Evolutionary conservation across 2,888 invertebrate species (phyloP).

Genomic region (Itoplectis maculator): DNA sequence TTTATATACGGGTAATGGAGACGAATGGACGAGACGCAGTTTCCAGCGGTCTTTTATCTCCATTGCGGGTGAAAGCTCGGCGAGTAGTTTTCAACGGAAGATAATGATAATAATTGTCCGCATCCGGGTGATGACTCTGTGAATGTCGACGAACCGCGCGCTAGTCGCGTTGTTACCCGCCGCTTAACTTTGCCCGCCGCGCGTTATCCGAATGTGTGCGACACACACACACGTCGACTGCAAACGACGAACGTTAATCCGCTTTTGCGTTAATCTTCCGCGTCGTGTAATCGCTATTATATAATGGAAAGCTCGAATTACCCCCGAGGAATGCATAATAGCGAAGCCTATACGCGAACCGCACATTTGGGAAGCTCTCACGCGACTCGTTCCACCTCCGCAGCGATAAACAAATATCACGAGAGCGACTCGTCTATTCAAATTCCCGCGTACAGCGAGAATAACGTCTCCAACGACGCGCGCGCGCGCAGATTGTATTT

Average conservation of each 20-base stretch:
- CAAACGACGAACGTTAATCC: constrained; percentile 12
- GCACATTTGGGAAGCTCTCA: constrained; percentile 24
- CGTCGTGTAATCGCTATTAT: constrained; percentile 44
- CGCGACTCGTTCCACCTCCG: not conserved
- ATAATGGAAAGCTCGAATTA: constrained; percentile 43
- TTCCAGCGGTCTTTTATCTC: constrained; percentile 24
- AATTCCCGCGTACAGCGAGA: no score
- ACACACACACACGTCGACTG: not conserved
- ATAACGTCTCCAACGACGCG: no score
- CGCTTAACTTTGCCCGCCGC: not conserved
- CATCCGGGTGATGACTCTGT: not conserved
- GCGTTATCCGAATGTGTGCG: not conserved
- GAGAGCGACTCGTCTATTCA: no score
- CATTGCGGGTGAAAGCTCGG: constrained; percentile 17
- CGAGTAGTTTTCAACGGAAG: constrained; percentile 12
- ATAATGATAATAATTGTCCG: constrained; percentile 32
- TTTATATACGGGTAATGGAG: constrained; percentile 13
- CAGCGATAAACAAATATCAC: constrained; percentile 4
- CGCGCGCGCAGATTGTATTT: no score
- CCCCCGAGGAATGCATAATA: constrained; percentile 26
- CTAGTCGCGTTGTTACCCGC: not conserved
- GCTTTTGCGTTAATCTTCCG: constrained; percentile 40
- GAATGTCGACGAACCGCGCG: constrained; percentile 9
- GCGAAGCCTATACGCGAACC: not conserved
- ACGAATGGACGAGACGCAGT: constrained; percentile 24